Evolutionary conservation across 2,113 vertebrate species (phyloP).

Genomic region (Prolemur simus): DNA sequence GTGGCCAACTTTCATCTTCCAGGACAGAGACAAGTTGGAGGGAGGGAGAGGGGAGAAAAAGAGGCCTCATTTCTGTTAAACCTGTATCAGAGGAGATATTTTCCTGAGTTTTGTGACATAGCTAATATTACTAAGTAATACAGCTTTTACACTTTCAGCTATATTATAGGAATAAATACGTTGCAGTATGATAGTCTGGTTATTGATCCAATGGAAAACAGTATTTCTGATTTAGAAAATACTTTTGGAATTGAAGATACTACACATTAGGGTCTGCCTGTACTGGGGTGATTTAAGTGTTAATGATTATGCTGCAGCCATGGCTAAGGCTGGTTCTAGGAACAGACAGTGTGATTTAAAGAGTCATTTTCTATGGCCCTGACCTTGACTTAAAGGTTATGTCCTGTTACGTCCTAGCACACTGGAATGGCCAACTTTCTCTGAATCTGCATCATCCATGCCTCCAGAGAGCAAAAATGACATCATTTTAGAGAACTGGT

Average conservation of each 20-base stretch:
- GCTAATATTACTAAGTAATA: not conserved
- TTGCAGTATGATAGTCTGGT: not conserved
- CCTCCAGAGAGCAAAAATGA: not conserved
- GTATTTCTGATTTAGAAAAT: not conserved
- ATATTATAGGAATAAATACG: not conserved
- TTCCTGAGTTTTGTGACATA: not conserved
- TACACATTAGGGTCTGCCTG: not conserved
- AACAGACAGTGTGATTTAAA: not conserved
- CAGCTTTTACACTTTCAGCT: not conserved
- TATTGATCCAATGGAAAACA: not conserved
- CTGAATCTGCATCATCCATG: not conserved
- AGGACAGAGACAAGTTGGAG: not conserved
- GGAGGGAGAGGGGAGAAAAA: not conserved
- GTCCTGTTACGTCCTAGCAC: not conserved
- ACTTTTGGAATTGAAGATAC: not conserved
- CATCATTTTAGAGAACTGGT: not conserved
- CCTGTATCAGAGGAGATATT: not conserved
- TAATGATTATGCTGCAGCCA: not conserved
- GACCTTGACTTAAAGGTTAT: not conserved
- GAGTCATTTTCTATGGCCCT: not conserved
- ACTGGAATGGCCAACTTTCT: not conserved
- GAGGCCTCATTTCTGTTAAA: not conserved
- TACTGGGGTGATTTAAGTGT: not conserved
- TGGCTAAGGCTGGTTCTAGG: not conserved
- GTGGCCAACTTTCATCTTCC: not conserved